These are phyloP conservation scores for Gorsachius goisagi DNA, from an alignment of 2,113 vertebrate species.

Conservation along the genomic window DNA sequence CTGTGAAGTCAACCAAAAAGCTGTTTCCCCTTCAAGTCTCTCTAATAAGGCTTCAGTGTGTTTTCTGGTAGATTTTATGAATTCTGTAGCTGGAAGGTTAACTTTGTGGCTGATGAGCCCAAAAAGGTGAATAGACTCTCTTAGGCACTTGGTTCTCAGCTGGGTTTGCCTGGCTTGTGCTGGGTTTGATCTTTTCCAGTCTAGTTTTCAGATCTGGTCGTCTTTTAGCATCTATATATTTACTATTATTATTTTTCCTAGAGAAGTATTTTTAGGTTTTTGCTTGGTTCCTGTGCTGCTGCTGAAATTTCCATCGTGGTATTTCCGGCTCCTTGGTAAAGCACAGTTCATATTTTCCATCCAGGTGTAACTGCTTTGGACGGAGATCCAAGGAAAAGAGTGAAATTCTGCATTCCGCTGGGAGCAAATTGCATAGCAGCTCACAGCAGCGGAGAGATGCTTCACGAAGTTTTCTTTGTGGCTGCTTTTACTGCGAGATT, in stretches of 20 bases:
- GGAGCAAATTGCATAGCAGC: neutral
- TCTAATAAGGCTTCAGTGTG: neutral
- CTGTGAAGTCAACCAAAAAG: neutral
- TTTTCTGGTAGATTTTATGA: neutral
- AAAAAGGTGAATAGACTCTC: neutral
- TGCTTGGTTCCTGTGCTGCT: neutral
- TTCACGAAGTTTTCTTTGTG: neutral
- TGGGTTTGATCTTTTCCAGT: neutral
- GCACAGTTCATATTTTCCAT: conserved; percentile 28
- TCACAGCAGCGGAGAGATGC: neutral
- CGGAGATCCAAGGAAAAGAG: neutral
- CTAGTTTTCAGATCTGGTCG: neutral
- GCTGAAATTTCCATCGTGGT: neutral
- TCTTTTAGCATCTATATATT: conserved; percentile 17
- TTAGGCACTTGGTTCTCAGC: neutral
- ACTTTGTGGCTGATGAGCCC: neutral
- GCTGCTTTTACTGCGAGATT: neutral
- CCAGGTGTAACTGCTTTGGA: conserved; percentile 30
- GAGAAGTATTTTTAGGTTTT: conserved; percentile 51
- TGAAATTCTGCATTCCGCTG: neutral
- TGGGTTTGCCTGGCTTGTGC: neutral
- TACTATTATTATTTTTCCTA: conserved; percentile 29
- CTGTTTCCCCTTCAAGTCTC: neutral
- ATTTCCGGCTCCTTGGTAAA: neutral
- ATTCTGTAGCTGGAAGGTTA: neutral